Percentiles rank a stretch among this genome's conserved stretches.
Conservation (phyloP, 2,888 invertebrate species). For the Pardosa pseudoannulata region DNA sequence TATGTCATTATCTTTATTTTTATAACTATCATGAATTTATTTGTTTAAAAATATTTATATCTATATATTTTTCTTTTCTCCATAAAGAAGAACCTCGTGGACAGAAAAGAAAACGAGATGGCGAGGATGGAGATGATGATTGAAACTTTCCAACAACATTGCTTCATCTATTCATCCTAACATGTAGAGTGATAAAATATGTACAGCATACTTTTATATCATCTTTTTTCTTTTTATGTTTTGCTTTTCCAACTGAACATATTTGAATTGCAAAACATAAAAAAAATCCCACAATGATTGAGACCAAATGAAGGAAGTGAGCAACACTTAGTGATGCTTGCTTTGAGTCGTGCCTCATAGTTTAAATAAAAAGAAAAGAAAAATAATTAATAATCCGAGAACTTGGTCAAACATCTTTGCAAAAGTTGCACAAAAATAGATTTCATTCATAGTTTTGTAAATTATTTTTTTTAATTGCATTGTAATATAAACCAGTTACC, state of each 20-base stretch:
- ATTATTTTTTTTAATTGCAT: conserved; percentile 51
- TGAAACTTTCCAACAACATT: conserved; percentile 66
- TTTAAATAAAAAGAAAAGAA: no score
- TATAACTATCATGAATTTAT: no score
- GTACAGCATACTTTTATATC: conserved; percentile 70
- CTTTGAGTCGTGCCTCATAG: conserved; percentile 71
- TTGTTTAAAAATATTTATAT: no score
- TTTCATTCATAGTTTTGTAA: conserved; percentile 56
- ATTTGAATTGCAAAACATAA: conserved; percentile 64
- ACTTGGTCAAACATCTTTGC: conserved; percentile 56
- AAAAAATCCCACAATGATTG: conserved; percentile 46
- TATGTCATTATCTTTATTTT: no score
- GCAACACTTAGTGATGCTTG: conserved; percentile 30
- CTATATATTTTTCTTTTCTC: no score
- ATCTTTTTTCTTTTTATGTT: conserved; percentile 62
- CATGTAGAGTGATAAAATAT: conserved; percentile 71
- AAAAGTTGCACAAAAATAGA: conserved; percentile 57
- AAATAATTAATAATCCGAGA: no score
- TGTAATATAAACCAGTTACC: conserved; percentile 43
- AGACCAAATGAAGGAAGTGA: conserved; percentile 68
- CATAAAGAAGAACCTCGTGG: conserved; percentile 43
- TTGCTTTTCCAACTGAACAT: conserved; percentile 40
- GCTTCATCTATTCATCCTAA: conserved; percentile 71
- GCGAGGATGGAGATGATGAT: conserved; percentile 65
- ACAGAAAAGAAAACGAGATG: conserved; percentile 69